Conservation (phyloP, 2,888 invertebrate species). For the Apodemia mormo region DNA sequence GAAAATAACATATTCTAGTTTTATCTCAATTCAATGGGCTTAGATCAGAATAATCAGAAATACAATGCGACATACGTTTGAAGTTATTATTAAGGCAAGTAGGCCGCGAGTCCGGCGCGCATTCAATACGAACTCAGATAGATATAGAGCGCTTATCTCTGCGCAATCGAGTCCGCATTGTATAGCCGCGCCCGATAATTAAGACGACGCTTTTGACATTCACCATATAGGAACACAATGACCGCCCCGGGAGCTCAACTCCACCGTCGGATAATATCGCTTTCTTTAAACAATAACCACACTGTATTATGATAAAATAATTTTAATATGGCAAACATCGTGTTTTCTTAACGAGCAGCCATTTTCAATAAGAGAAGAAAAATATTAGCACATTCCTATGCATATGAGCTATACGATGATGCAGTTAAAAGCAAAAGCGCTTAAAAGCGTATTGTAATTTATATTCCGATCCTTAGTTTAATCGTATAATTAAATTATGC, state of each 20-base stretch:
- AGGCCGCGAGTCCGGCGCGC: constrained; percentile 51
- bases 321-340: constrained; percentile 73
- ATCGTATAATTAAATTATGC: neutral
- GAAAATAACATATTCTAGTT: constrained; percentile 51
- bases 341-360: constrained; percentile 73
- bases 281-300: constrained; percentile 75
- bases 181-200: constrained; percentile 79
- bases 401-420: constrained; percentile 32
- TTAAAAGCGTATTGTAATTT: constrained; percentile 6
- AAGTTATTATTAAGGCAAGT: constrained; percentile 76
- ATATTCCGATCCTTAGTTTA: neutral
- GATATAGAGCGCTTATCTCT: constrained; percentile 74
- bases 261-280: constrained; percentile 73
- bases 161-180: constrained; percentile 79
- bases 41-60: constrained; percentile 75
- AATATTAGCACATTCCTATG: constrained; percentile 48
- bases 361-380: constrained; percentile 51
- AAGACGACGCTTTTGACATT: constrained; percentile 82
- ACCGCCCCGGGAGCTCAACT: constrained; percentile 72
- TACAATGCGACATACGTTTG: constrained; percentile 76
- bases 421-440: constrained; percentile 11
- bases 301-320: constrained; percentile 77
- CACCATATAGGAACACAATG: constrained; percentile 81
- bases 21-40: constrained; percentile 71
- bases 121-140: constrained; percentile 69